Percentiles rank a stretch among this genome's conserved stretches.
Evolutionary conservation across 1,140 invertebrate genomes (phyloP).

Genomic region (Eriosoma lanigerum): DNA sequence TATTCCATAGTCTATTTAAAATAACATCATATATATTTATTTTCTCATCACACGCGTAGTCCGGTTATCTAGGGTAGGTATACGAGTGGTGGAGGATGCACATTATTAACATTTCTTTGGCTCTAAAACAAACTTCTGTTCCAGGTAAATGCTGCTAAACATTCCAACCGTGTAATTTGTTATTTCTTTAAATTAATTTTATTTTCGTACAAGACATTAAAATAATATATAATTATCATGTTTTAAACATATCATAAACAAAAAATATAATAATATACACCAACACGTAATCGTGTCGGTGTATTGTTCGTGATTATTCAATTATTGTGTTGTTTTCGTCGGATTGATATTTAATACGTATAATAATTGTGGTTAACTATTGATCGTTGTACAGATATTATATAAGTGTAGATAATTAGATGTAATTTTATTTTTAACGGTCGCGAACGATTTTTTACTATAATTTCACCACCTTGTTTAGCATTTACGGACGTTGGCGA

Average conservation of each 20-base stretch:
- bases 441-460: neutral
- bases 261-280: too few relatives aligned
- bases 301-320: neutral
- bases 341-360: too few relatives aligned
- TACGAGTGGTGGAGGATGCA: slow-evolving; percentile 23
- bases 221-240: neutral
- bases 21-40: neutral
- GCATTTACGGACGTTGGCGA: neutral
- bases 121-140: slow-evolving; percentile 31
- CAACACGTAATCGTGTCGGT: neutral
- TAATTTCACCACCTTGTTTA: slow-evolving; percentile 30
- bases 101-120: slow-evolving; percentile 28
- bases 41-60: neutral
- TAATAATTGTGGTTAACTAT: too few relatives aligned
- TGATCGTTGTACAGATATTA: too few relatives aligned
- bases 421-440: slow-evolving; percentile 7
- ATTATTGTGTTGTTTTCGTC: too few relatives aligned
- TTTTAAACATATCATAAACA: too few relatives aligned
- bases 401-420: too few relatives aligned
- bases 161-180: slow-evolving; percentile 37
- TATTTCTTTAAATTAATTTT: slow-evolving; percentile 4
- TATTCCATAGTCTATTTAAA: slow-evolving; percentile 26
- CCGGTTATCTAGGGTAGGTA: neutral
- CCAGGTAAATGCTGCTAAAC: slow-evolving; percentile 39
- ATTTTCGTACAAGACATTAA: neutral